phyloP scores from a whole-genome alignment of 2,888 invertebrate genomes.

The Spodoptera picta region DNA sequence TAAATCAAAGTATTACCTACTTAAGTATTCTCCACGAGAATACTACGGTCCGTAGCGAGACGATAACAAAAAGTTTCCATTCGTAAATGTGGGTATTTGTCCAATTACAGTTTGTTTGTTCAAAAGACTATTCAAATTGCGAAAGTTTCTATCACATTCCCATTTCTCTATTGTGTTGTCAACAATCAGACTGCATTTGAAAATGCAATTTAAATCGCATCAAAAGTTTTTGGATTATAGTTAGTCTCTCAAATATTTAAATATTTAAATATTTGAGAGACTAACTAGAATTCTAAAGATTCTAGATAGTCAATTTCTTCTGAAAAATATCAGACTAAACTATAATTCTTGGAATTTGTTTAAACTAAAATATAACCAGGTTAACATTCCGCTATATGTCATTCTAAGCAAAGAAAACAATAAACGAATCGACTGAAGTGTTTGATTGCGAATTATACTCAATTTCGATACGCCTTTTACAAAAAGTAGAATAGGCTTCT shows the following conservation, averaged over 20 bases:
- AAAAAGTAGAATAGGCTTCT: constrained; percentile 35
- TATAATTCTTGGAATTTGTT: background rate
- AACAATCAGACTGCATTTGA: background rate
- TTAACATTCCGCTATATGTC: constrained; percentile 33
- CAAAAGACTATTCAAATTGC: constrained; percentile 19
- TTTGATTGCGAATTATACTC: constrained; percentile 34
- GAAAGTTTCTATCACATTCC: background rate
- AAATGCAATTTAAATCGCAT: background rate
- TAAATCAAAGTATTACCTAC: background rate
- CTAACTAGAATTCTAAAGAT: too few relatives aligned
- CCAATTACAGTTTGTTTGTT: constrained; percentile 14
- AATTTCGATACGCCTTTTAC: constrained; percentile 20
- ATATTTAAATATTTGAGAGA: background rate
- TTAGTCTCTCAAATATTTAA: too few relatives aligned
- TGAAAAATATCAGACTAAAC: constrained; percentile 4
- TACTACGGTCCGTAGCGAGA: constrained; percentile 7
- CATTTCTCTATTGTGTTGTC: constrained; percentile 21
- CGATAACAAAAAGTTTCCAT: constrained; percentile 10
- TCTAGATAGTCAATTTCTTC: too few relatives aligned
- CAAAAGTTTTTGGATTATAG: background rate
- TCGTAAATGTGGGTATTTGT: constrained; percentile 13
- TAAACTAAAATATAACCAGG: constrained; percentile 21
- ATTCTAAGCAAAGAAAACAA: constrained; percentile 8
- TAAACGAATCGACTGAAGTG: constrained; percentile 17
- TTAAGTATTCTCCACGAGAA: constrained; percentile 7